These are phyloP conservation scores for Panthera uncia DNA, from an alignment of 2,113 vertebrate genomes.

Conservation along the genomic window DNA sequence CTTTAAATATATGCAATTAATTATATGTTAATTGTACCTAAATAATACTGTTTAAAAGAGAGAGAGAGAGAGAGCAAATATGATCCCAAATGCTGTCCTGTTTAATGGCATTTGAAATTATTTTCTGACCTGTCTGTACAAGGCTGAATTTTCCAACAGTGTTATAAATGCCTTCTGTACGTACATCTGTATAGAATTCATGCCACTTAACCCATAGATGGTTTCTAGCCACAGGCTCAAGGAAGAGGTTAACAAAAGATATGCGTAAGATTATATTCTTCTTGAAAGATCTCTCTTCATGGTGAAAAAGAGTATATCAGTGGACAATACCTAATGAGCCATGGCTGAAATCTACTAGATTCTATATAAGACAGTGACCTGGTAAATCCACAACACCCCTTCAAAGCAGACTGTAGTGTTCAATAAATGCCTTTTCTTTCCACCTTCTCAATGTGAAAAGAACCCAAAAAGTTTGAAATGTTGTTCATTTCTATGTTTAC, in stretches of 20 bases:
- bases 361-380: neutral
- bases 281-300: neutral
- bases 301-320: neutral
- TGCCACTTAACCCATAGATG: neutral
- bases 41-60: neutral
- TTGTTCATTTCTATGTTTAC: neutral
- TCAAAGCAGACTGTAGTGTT: neutral
- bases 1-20: neutral
- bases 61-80: neutral
- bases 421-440: neutral
- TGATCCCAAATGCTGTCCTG: neutral
- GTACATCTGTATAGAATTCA: neutral
- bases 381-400: neutral
- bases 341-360: neutral
- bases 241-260: conserved; percentile 23
- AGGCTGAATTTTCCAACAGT: neutral
- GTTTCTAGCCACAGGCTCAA: conserved; percentile 3
- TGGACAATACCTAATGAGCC: neutral
- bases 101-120: conserved; percentile 9
- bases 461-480: neutral
- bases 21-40: conserved; percentile 5
- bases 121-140: neutral
- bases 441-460: neutral
- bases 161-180: conserved; percentile 30
- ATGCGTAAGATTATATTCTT: neutral